These are phyloP conservation scores for Phytoseiulus persimilis DNA, from an alignment of 2,888 invertebrate genomes.

Conservation along the genomic window DNA sequence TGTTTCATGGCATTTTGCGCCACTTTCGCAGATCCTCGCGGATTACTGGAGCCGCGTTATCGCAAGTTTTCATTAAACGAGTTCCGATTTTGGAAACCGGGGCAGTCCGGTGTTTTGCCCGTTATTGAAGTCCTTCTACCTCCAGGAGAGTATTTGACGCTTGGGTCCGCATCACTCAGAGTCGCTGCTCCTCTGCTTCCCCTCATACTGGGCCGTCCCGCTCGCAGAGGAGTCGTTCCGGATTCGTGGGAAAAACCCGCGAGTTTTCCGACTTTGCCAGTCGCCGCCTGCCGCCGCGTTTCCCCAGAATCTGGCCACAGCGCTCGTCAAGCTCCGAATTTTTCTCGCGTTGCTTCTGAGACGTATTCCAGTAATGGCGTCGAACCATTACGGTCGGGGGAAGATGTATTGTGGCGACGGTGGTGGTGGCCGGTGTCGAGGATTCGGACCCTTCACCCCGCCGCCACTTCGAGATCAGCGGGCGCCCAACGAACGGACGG, in stretches of 20 bases:
- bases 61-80: no score
- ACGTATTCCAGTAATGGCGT: background rate
- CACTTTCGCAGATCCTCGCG: no score
- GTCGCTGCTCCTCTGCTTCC: no score
- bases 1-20: no score
- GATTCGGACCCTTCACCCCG: background rate
- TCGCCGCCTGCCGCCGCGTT: background rate
- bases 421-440: background rate
- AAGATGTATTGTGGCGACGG: background rate
- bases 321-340: background rate
- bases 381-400: background rate
- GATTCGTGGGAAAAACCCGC: background rate
- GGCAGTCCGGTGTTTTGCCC: no score
- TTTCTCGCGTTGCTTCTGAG: background rate
- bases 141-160: no score
- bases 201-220: no score
- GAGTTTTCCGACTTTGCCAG: background rate
- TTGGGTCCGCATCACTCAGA: no score
- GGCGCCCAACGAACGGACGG: background rate
- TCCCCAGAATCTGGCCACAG: background rate
- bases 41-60: no score
- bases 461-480: background rate
- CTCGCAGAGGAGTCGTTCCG: no score
- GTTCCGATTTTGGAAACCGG: no score
- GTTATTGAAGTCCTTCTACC: no score